phyloP scores from a whole-genome alignment of 2,797 vertebrate genomes.

The Periophthalmus magnuspinnatus region DNA sequence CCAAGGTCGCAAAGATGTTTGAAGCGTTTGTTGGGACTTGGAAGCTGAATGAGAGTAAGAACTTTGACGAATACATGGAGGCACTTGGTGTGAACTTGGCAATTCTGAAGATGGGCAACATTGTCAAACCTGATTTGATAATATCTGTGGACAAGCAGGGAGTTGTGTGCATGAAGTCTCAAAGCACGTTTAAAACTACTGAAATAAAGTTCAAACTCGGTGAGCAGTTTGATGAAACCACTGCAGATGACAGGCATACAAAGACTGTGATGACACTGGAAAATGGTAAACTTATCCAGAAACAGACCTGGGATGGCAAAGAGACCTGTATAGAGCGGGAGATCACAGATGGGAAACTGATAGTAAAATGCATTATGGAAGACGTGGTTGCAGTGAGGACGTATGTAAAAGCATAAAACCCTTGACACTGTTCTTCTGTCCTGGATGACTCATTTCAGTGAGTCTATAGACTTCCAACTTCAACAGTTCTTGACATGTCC shows the following conservation, averaged over 20 bases:
- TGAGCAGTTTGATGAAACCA: constrained; percentile 81
- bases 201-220: constrained; percentile 79
- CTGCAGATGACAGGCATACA: constrained; percentile 79
- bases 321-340: constrained; percentile 90
- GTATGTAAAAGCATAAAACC: constrained; percentile 84
- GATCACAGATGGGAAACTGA: constrained; percentile 87
- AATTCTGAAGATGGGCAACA: constrained; percentile 71
- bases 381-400: constrained; percentile 87
- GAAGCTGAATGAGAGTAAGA: constrained; percentile 89
- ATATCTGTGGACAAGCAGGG: constrained; percentile 67
- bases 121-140: constrained; percentile 74
- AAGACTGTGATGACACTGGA: constrained; percentile 85
- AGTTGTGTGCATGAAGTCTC: constrained; percentile 69
- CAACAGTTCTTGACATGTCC: constrained; percentile 8
- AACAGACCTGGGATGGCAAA: constrained; percentile 94
- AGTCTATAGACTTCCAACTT: constrained; percentile 49
- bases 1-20: constrained; percentile 76
- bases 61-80: constrained; percentile 95
- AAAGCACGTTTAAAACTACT: constrained; percentile 76
- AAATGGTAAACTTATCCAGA: constrained; percentile 87
- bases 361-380: constrained; percentile 90
- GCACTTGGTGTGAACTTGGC: constrained; percentile 81
- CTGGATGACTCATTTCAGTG: constrained; percentile 78
- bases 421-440: background rate
- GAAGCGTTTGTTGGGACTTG: constrained; percentile 89